Percentiles rank a stretch among this genome's conserved stretches.
Conservation (phyloP, 1,140 invertebrate species). For the Teleopsis dalmanni region DNA sequence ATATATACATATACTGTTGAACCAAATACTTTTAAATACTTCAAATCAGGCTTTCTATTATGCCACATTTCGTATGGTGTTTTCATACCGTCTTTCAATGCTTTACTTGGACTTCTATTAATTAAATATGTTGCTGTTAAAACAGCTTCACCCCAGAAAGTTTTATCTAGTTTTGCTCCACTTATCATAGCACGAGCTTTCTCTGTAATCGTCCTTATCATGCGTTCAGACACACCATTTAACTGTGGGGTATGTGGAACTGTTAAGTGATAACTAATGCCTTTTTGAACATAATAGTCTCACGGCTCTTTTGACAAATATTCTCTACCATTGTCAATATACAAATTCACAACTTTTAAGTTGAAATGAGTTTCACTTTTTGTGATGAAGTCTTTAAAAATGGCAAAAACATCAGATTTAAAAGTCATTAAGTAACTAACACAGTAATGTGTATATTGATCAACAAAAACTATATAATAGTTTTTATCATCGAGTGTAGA, state of each 20-base stretch:
- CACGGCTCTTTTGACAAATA: conserved; percentile 26
- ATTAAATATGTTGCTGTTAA: conserved; percentile 43
- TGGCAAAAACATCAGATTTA: conserved; percentile 32
- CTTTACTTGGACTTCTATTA: conserved; percentile 43
- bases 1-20: conserved; percentile 43
- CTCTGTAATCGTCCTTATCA: conserved; percentile 44
- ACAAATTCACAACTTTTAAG: conserved; percentile 36
- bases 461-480: conserved; percentile 15
- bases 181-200: conserved; percentile 41
- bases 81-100: conserved; percentile 25
- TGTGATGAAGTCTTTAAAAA: conserved; percentile 36
- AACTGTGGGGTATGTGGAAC: conserved; percentile 45
- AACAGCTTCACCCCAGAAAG: conserved; percentile 42
- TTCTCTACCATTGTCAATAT: conserved; percentile 15
- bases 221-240: conserved; percentile 48
- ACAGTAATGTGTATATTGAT: conserved; percentile 17
- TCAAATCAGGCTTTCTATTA: conserved; percentile 42
- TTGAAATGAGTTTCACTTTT: conserved; percentile 40
- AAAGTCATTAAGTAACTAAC: conserved; percentile 24
- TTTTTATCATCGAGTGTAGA: conserved; percentile 31
- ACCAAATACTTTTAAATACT: conserved; percentile 47
- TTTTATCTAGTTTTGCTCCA: conserved; percentile 25
- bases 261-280: conserved; percentile 46
- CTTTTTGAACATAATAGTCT: conserved; percentile 38
- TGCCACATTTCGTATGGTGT: conserved; percentile 48